These are phyloP conservation scores for Callinectes sapidus DNA, from an alignment of 2,888 invertebrate genomes.

Conservation along the genomic window DNA sequence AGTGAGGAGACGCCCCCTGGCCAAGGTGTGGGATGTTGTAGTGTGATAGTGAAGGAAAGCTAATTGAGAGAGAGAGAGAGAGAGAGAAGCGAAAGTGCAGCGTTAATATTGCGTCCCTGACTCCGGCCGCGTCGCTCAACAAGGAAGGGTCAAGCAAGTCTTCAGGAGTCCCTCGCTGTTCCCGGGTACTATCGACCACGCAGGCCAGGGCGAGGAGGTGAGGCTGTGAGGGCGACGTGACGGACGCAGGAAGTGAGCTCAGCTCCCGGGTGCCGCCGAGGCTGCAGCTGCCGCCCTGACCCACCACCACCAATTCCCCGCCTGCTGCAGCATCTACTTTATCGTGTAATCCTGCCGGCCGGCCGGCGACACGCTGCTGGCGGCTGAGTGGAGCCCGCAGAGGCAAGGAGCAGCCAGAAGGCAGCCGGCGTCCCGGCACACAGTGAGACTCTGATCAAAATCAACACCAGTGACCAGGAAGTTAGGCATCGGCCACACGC, in stretches of 20 bases:
- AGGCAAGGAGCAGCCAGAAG: slow-evolving; percentile 5
- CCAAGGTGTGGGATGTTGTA: slow-evolving; percentile 28
- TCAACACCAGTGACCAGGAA: background rate
- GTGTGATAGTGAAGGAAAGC: slow-evolving; percentile 41
- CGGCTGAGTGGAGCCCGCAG: slow-evolving; percentile 22
- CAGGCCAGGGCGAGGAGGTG: slow-evolving; percentile 43
- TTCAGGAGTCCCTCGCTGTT: background rate
- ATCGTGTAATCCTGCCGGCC: slow-evolving; percentile 17
- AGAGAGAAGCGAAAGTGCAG: slow-evolving; percentile 36
- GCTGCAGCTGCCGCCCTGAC: slow-evolving; percentile 42
- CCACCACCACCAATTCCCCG: background rate
- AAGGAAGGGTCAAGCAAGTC: slow-evolving; percentile 37
- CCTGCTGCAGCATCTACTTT: background rate
- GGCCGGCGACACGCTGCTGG: slow-evolving; percentile 21
- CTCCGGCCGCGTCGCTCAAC: slow-evolving; percentile 31
- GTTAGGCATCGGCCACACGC: slow-evolving; percentile 27
- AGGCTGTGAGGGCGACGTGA: slow-evolving; percentile 34
- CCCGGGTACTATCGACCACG: slow-evolving; percentile 23
- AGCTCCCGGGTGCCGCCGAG: slow-evolving; percentile 36
- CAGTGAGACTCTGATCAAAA: background rate
- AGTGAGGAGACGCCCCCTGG: slow-evolving; percentile 31
- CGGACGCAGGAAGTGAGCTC: slow-evolving; percentile 46
- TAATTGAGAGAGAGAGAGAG: slow-evolving; percentile 35
- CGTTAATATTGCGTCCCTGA: slow-evolving; percentile 37
- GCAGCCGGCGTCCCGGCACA: slow-evolving; percentile 13